phyloP scores from a whole-genome alignment of 2,888 invertebrate genomes.

The Mimachlamys varia region DNA sequence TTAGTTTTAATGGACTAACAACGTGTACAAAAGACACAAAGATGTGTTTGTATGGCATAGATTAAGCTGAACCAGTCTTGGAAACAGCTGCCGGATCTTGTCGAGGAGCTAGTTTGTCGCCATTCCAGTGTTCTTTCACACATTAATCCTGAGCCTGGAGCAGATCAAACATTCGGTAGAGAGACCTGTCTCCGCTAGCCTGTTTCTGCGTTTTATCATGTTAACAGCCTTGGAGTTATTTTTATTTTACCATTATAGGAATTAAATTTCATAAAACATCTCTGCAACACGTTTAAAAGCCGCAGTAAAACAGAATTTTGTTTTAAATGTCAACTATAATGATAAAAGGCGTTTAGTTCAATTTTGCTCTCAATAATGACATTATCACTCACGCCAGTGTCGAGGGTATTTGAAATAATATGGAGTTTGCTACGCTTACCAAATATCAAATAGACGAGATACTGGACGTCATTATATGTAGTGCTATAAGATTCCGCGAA shows the following conservation, averaged over 20 bases:
- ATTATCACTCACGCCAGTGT: neutral
- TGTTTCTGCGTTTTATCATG: constrained; percentile 5
- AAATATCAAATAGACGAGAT: neutral
- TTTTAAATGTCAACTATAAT: neutral
- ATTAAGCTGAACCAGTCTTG: neutral
- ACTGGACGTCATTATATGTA: neutral
- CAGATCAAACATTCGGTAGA: neutral
- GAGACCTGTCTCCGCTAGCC: neutral
- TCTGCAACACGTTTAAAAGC: constrained; percentile 31
- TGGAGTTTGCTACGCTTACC: neutral
- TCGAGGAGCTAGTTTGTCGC: neutral
- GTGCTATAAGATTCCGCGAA: too few species aligned
- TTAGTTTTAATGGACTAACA: neutral
- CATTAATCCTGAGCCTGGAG: neutral
- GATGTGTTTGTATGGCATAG: neutral
- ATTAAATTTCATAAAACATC: neutral
- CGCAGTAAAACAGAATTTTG: constrained; percentile 17
- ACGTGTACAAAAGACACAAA: neutral
- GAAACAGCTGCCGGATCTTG: constrained; percentile 3
- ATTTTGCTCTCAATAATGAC: neutral
- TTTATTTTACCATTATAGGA: neutral
- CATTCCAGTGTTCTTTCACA: neutral
- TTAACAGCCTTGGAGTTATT: neutral
- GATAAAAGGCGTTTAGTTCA: neutral
- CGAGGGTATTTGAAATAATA: neutral